phyloP scores from a whole-genome alignment of 2,888 invertebrate genomes.

The Rutpela maculata region DNA sequence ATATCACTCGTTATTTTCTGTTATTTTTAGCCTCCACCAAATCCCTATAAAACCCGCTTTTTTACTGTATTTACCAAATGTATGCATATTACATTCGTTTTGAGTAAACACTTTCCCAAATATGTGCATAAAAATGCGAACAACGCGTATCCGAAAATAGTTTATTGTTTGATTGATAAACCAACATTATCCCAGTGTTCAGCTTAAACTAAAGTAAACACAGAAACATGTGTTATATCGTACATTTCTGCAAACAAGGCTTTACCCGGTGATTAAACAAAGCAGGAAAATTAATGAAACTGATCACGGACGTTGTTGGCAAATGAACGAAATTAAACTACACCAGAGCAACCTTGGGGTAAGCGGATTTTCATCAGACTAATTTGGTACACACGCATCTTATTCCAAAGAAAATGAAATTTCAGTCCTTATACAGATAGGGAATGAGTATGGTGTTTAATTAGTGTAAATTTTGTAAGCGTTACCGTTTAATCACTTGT shows the following conservation, averaged over 20 bases:
- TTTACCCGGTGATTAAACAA: constrained; percentile 25
- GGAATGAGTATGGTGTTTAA: no score
- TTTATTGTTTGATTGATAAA: constrained; percentile 3
- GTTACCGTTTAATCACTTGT: no score
- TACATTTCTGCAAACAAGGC: constrained; percentile 26
- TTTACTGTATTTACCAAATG: background rate
- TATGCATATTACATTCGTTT: background rate
- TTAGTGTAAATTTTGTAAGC: no score
- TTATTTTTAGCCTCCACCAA: no score
- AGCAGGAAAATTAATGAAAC: constrained; percentile 31
- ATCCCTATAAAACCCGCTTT: no score
- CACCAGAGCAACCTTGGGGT: background rate
- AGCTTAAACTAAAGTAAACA: constrained; percentile 12
- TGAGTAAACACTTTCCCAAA: background rate
- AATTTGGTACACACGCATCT: background rate
- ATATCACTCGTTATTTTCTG: no score
- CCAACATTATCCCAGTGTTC: background rate
- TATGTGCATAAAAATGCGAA: background rate
- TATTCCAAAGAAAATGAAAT: no score
- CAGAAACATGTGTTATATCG: constrained; percentile 18
- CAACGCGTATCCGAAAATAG: background rate
- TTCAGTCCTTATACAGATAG: no score
- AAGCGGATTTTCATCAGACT: background rate
- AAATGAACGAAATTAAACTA: background rate
- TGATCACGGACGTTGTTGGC: constrained; percentile 8